Base-by-base conservation (phyloP, 2,888 invertebrate genomes). In the Dasysyrphus tricinctus region DNA sequence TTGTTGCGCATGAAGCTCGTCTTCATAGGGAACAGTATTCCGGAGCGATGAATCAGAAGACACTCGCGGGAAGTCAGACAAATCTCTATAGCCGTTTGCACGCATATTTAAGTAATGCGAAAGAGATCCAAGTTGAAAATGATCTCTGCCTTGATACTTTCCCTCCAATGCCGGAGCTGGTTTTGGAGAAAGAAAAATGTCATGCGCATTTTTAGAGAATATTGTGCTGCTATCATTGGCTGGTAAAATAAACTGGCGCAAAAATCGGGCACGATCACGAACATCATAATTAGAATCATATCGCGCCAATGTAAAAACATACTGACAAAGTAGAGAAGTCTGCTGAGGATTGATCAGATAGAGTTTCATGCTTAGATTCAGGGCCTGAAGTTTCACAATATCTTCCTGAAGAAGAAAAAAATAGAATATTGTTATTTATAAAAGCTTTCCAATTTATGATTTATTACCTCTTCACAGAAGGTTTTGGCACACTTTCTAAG, bases 261-360 rank as follows among this genome's bases (percentile, higher is more conserved):
- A 93, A 91, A 99, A 96, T 32, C 99, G 94, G 5, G 98, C 98
- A 11, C 98, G 94, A 93, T 99, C 99, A 32, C 99, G 94, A 73
- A 99, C 98, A 93, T 99, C 99, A 91, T 99, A 99, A 93, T 98
- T 98, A 89, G 97, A 96, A 94, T 99, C 99, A 92, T 99, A 99
- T 89, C 98, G 96, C 0, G 99, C 98, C 90, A 99, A 93, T 88
- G 96, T 97, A 90, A 99, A 96, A 54, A 99, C 96, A 93, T 99
- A 99, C 91, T 97, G 97, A 90, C 97, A 97, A 72, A 99, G 94
- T 5, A 97, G 93, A 79, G 95, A 94, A 0, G 98, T 98, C 93
- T 97, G 98, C 81, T 96, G 95, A 5, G 97, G 96, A 91, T 97
- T 97, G 24, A 97, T 97, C 67, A 99, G 94, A 90, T 96, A 98